Percentiles rank a stretch among this genome's conserved stretches.
phyloP scores from a whole-genome alignment of 2,888 invertebrate genomes.

The Thelaira solivaga region DNA sequence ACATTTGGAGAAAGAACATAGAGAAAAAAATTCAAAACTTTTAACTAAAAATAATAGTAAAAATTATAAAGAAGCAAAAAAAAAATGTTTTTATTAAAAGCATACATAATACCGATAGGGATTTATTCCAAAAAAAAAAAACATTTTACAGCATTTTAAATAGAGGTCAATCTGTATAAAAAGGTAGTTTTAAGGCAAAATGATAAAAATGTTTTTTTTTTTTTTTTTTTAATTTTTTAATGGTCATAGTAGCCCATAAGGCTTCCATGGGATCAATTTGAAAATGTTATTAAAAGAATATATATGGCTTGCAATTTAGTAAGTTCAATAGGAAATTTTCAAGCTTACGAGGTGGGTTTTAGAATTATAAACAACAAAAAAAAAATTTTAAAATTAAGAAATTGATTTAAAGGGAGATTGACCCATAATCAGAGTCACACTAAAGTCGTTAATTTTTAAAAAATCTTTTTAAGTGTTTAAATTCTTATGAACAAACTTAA shows the following conservation, averaged over 20 bases:
- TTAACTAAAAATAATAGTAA: conserved; percentile 17
- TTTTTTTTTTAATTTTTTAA: background rate
- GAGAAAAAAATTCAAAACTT: background rate
- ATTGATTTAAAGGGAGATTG: too few species aligned
- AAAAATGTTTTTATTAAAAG: too few species aligned
- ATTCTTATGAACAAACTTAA: too few species aligned
- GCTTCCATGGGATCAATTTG: background rate
- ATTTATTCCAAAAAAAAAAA: background rate
- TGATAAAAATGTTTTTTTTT: background rate
- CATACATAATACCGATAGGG: conserved; percentile 26
- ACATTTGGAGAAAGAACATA: background rate
- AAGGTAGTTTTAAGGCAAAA: background rate
- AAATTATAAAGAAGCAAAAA: conserved; percentile 22
- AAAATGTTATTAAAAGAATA: background rate
- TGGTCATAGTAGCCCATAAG: background rate
- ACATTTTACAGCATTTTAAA: conserved; percentile 43
- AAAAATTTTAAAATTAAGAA: too few species aligned
- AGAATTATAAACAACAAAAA: too few species aligned
- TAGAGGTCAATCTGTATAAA: conserved; percentile 44
- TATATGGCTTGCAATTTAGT: background rate
- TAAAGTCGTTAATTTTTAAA: too few species aligned
- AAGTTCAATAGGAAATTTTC: background rate
- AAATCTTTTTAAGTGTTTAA: too few species aligned
- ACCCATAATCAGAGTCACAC: too few species aligned
- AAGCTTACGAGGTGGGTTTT: too few species aligned